Evolutionary conservation across 2,797 vertebrate genomes (phyloP).

Genomic region (Sciaenops ocellatus): DNA sequence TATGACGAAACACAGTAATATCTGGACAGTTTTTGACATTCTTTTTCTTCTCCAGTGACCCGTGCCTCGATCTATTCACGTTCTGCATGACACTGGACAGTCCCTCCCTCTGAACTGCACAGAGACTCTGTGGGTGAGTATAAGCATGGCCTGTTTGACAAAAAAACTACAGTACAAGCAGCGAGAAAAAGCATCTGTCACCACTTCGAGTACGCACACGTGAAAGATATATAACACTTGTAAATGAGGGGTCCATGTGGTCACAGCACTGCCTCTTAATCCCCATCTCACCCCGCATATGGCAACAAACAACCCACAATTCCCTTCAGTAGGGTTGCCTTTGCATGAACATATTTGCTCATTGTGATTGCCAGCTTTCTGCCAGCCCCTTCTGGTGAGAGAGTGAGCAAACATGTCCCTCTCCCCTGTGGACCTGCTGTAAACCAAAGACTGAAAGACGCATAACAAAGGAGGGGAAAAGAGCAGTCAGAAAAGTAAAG

Average conservation of each 20-base stretch:
- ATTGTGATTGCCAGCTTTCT: constrained; percentile 78
- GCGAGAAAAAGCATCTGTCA: constrained; percentile 49
- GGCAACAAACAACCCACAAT: constrained; percentile 68
- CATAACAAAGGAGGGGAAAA: constrained; percentile 68
- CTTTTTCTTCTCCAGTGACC: constrained; percentile 1
- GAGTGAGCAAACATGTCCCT: constrained; percentile 75
- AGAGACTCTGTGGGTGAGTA: neutral
- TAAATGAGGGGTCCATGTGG: constrained; percentile 55
- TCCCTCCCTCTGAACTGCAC: neutral
- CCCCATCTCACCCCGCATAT: constrained; percentile 24
- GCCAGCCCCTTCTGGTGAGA: constrained; percentile 76
- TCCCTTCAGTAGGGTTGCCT: constrained; percentile 56
- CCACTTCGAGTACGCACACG: constrained; percentile 36
- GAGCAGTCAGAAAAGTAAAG: constrained; percentile 68
- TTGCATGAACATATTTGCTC: constrained; percentile 80
- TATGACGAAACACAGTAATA: neutral
- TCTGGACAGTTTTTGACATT: constrained; percentile 13
- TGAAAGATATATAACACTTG: constrained; percentile 69
- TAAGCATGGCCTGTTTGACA: constrained; percentile 31
- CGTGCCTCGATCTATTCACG: neutral
- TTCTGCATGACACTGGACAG: constrained; percentile 21
- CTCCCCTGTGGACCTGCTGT: constrained; percentile 55
- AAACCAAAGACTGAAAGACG: constrained; percentile 66
- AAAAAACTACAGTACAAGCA: constrained; percentile 50
- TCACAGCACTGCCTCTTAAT: constrained; percentile 48